Evolutionary conservation across 23 tunicate species (phyloP).

Genomic region (Ciona savignyi): DNA sequence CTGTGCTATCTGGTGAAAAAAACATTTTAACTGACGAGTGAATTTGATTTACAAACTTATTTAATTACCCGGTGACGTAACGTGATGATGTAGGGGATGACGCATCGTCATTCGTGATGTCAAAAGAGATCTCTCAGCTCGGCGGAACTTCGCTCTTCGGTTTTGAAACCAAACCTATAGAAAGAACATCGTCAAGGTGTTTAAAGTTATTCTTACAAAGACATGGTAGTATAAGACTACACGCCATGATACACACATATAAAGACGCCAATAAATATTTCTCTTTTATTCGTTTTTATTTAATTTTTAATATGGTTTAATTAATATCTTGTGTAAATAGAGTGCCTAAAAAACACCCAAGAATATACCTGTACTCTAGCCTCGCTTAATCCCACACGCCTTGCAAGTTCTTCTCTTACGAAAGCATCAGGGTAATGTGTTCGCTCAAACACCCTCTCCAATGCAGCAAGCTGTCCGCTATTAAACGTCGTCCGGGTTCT

Average conservation of each 20-base stretch:
- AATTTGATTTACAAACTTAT: too few species aligned
- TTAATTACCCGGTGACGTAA: constrained; percentile 37
- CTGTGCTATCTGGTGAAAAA: constrained; percentile 5
- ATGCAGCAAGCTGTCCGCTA: constrained; percentile 58
- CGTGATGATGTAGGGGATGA: constrained; percentile 39
- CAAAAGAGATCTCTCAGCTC: constrained; percentile 45
- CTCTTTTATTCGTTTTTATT: too few species aligned
- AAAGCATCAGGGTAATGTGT: constrained; percentile 80
- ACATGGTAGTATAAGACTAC: too few species aligned
- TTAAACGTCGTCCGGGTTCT: constrained; percentile 73
- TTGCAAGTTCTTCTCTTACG: constrained; percentile 63
- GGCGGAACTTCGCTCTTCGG: constrained; percentile 56
- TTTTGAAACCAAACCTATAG: constrained; percentile 81
- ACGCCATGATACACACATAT: too few species aligned
- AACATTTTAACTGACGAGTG: too few species aligned
- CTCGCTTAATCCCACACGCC: constrained; percentile 57
- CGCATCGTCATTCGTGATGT: constrained; percentile 40
- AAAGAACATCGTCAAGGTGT: too few species aligned
- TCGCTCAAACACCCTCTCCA: constrained; percentile 73
- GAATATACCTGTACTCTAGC: constrained; percentile 75
- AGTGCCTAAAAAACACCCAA: too few species aligned
- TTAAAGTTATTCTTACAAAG: too few species aligned
- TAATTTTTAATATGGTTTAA: too few species aligned
- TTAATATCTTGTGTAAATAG: too few species aligned
- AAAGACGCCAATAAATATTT: too few species aligned